Evolutionary conservation across 2,888 invertebrate species (phyloP), one percentile per base, ranked within the genome.

Genomic region (Drosophila acutilabella): DNA sequence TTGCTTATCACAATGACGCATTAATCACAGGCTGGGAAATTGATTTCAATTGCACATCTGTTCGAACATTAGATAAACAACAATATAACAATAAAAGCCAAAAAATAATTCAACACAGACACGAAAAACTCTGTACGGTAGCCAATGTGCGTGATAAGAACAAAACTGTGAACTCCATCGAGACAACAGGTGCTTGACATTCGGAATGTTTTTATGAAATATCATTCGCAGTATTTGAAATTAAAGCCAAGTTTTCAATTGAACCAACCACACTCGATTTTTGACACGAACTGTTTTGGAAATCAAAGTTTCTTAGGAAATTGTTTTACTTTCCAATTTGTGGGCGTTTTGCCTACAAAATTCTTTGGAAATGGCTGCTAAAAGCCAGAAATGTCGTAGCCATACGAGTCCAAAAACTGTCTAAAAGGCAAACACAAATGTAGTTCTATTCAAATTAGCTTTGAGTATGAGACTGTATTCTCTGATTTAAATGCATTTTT

Each of bases 21-120:
- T 52, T 72, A 59, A 73, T 62, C 65, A 62, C 48, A 38, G 44
- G 71, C 73, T 83, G 83, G 83, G 83, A 83, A 83, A 80, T 83
- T 80, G 68, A 80, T 71, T 80, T 53, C 53, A 68, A 68, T 57
- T 71, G 42, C 47, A 74, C 83, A 83, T 81, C 73, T 83, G 83
- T 64, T 72, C 38, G 20, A n/a, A 52, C n/a, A 38, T 14, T 30
- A 57, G 80, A 81, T 81, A 81, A 77, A 41, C 57, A 56, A 48
- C 40, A 56, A 14, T 62, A 59, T 61, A 47, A 72, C 56, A 66
- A 61, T 61, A 51, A 72, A 59, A 36, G 8, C 8, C 30, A 30
- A 51, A 69, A 59, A 36, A 36, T 13, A 4, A 16, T 62, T 59
- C 72, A 36, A 42, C 53, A 23, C 42, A n/a, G 0, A 26, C 23